A percentile compares a stretch with the other conserved stretches of the same genome.
Conservation (phyloP, 2,888 invertebrate genomes). For the Cremastinae sp. region DNA sequence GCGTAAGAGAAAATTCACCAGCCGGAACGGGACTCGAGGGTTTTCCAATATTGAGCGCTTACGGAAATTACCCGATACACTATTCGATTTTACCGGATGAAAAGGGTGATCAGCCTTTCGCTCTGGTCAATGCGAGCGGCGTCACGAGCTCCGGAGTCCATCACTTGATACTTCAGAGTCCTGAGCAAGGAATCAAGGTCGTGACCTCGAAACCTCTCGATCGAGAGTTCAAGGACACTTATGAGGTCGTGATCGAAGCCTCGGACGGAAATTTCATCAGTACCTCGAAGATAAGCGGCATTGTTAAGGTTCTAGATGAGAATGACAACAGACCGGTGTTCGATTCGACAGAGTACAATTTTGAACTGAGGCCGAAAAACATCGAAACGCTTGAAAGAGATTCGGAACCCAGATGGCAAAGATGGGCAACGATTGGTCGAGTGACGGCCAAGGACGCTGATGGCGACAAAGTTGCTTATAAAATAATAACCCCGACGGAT, state of each 20-base stretch:
- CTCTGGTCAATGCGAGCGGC: constrained; percentile 84
- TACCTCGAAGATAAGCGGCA: constrained; percentile 89
- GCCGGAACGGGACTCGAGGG: constrained; percentile 87
- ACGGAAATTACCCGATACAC: constrained; percentile 86
- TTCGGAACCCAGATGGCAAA: constrained; percentile 85
- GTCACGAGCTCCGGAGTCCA: constrained; percentile 81
- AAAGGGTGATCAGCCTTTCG: constrained; percentile 83
- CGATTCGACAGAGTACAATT: constrained; percentile 88
- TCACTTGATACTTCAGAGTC: constrained; percentile 72
- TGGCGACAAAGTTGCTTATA: constrained; percentile 95
- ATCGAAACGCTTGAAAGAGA: constrained; percentile 82
- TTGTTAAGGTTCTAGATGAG: constrained; percentile 89
- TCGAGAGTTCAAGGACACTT: constrained; percentile 87
- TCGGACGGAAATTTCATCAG: constrained; percentile 90
- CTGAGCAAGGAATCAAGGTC: constrained; percentile 85
- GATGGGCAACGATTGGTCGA: constrained; percentile 91
- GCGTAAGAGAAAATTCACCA: constrained; percentile 89
- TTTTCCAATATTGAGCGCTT: constrained; percentile 87
- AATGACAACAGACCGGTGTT: constrained; percentile 96
- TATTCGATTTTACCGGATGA: constrained; percentile 90
- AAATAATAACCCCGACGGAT: constrained; percentile 89
- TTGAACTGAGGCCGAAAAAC: constrained; percentile 82
- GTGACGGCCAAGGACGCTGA: constrained; percentile 94
- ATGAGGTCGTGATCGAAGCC: constrained; percentile 90
- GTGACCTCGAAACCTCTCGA: constrained; percentile 90